Evolutionary conservation across 1,140 invertebrate genomes (phyloP), one percentile per base, ranked within the genome.

Genomic region (Trypoxylus dichotomus): DNA sequence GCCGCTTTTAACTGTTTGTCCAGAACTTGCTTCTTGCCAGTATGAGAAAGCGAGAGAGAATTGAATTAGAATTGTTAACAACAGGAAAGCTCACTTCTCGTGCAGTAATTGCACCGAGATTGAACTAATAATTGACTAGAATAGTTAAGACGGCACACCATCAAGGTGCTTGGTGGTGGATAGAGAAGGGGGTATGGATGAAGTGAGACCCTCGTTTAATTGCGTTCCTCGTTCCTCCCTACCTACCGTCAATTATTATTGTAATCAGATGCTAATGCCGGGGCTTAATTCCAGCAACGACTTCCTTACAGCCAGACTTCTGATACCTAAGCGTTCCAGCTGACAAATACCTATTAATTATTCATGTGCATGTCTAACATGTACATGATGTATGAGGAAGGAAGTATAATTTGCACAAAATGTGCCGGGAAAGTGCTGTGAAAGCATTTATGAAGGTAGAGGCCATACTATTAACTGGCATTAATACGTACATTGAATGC

Each of bases 41-140:
- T 2, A 0, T 5, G 32, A 37, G 32, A 37, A 8, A 37, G 32
- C 5, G 27, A 13, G 24, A n/a, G 72, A 37, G 74, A 73, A 80
- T 80, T 78, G 76, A 78, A 80, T 80, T 76, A 78, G 77, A 76
- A 75, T 76, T 80, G 79, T 80, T 80, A 76, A 76, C 79, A 76
- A 78, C 27, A 54, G 79, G 42, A 54, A 74, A 74, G 43, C 77
- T 76, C 71, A 73, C 76, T 75, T 79, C 71, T 71, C 74, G 71
- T 73, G 71, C 60, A 29, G 77, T 80, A 80, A 80, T 80, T 80
- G 77, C 77, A 78, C 47, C n/a, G 77, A 77, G 77, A 80, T 80
- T 80, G 79, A 80, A 80, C 79, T 80, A 80, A 78, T 80, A 80
- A 80, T 80, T 80, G 77, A 78, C 79, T 76, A 37, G 79, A 80